Evolutionary conservation across 2,888 invertebrate genomes (phyloP).

Genomic region (Odiellus spinosus): DNA sequence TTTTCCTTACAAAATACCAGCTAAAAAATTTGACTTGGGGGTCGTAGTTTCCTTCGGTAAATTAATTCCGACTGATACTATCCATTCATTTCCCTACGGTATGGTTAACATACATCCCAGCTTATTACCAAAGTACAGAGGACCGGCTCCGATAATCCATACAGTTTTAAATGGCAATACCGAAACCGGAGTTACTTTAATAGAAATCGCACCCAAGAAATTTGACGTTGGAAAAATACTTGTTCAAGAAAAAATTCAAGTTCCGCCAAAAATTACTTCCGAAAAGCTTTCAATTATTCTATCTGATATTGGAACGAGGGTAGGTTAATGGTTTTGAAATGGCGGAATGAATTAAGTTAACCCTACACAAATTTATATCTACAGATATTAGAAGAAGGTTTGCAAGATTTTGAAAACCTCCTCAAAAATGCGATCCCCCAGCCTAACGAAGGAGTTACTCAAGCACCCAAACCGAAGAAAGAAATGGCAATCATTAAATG

Average conservation of each 20-base stretch:
- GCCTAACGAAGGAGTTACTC: too few species aligned
- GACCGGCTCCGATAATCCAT: constrained; percentile 78
- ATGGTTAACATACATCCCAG: constrained; percentile 90
- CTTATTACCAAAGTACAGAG: constrained; percentile 77
- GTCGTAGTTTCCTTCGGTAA: constrained; percentile 87
- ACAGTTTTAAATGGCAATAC: constrained; percentile 65
- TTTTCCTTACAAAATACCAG: constrained; percentile 43
- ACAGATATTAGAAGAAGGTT: too few species aligned
- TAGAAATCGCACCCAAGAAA: constrained; percentile 47
- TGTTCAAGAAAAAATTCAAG: constrained; percentile 8
- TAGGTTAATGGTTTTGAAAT: too few species aligned
- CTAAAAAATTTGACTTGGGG: constrained; percentile 56
- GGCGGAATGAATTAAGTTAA: too few species aligned
- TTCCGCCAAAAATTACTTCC: constrained; percentile 28
- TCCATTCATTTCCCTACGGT: constrained; percentile 47
- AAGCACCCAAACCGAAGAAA: too few species aligned
- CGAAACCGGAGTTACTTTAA: constrained; percentile 67
- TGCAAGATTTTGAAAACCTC: too few species aligned
- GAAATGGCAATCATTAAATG: too few species aligned
- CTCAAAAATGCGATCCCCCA: too few species aligned
- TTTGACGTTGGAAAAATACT: constrained; percentile 20
- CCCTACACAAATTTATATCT: too few species aligned
- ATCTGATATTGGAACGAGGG: too few species aligned
- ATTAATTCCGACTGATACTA: constrained; percentile 58
- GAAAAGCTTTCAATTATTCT: constrained; percentile 25